Evolutionary conservation across 2,113 vertebrate genomes (phyloP).

Genomic region (Myodes glareolus): DNA sequence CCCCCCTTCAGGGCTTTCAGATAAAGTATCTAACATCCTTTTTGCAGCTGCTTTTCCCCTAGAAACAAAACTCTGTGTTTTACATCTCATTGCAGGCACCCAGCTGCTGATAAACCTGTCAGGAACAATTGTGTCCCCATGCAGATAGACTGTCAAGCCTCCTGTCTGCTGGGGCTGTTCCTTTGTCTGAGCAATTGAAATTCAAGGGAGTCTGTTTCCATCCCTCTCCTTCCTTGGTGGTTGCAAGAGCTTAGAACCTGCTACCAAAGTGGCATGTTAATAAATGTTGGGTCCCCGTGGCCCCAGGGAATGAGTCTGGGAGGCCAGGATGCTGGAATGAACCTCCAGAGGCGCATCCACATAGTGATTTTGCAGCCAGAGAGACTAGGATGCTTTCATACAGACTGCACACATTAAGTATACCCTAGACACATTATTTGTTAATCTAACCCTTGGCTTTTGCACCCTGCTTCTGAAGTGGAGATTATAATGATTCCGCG

Average conservation of each 20-base stretch:
- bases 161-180: constrained; percentile 44
- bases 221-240: neutral
- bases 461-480: neutral
- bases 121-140: constrained; percentile 56
- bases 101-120: constrained; percentile 76
- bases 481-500: neutral
- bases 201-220: neutral
- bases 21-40: constrained; percentile 63
- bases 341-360: no score
- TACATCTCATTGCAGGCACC: constrained; percentile 65
- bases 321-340: no score
- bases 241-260: neutral
- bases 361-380: neutral
- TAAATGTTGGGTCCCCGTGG: neutral
- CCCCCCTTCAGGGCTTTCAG: constrained; percentile 49
- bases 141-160: constrained; percentile 71
- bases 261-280: neutral
- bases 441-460: neutral
- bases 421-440: neutral
- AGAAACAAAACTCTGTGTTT: constrained; percentile 75
- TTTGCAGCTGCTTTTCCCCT: constrained; percentile 66
- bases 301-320: neutral
- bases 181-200: neutral
- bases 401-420: neutral
- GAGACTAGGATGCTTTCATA: neutral